Conservation (phyloP, 2,113 vertebrate genomes). For the human (Homo sapiens) region DNA sequence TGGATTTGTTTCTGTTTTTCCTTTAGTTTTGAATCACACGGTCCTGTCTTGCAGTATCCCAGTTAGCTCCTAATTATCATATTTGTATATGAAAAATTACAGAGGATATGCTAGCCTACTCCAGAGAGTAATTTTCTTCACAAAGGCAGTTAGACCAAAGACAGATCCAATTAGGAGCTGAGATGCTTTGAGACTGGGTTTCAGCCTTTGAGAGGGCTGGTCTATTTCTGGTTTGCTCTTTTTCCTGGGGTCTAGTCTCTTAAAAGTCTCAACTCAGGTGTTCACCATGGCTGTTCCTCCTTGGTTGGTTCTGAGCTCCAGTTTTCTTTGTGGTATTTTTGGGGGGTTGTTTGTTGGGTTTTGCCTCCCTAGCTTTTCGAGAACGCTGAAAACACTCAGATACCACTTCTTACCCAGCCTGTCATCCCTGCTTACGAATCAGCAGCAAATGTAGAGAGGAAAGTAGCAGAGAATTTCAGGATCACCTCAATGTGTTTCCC, state of each 20-base stretch:
- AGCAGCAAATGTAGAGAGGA: neutral
- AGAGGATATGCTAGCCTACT: neutral
- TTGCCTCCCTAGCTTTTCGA: neutral
- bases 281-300: neutral
- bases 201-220: neutral
- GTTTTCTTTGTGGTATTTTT: neutral
- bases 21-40: neutral
- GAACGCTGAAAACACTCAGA: neutral
- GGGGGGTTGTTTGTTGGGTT: neutral
- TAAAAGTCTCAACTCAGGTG: neutral
- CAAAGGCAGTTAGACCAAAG: slow-evolving; percentile 13
- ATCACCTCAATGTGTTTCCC: neutral
- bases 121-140: neutral
- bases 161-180: neutral
- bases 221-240: neutral
- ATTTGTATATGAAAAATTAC: neutral
- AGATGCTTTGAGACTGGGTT: neutral
- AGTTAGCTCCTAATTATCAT: neutral
- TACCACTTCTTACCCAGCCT: neutral
- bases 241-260: neutral
- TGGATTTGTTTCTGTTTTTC: neutral
- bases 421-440: neutral
- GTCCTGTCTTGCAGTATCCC: neutral
- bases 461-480: neutral
- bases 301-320: neutral